Conservation (phyloP, 2,113 vertebrate species). For the Eleginops maclovinus region DNA sequence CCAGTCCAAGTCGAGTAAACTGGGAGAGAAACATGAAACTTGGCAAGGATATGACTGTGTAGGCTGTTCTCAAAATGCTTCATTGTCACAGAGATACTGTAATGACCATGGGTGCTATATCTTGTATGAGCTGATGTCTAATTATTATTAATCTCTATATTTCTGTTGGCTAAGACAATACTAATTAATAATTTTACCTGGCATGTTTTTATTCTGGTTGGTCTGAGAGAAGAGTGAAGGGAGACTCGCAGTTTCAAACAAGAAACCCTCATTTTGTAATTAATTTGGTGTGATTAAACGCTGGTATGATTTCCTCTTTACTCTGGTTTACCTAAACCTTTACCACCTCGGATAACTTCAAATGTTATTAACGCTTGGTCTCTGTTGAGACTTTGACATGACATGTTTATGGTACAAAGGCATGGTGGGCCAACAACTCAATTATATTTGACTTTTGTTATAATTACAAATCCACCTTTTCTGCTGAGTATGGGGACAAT, state of each 20-base stretch:
- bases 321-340: background rate
- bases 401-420: background rate
- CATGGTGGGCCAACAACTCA: background rate
- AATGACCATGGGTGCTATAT: constrained; percentile 37
- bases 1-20: constrained; percentile 40
- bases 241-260: background rate
- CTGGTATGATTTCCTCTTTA: background rate
- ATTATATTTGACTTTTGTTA: background rate
- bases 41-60: constrained; percentile 24
- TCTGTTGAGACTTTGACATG: background rate
- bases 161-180: constrained; percentile 32
- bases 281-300: background rate
- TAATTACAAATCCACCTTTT: background rate
- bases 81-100: constrained; percentile 40
- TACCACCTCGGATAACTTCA: background rate
- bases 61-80: constrained; percentile 33
- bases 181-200: constrained; percentile 50
- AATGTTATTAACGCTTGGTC: background rate
- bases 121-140: constrained; percentile 37
- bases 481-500: background rate
- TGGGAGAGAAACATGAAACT: constrained; percentile 30
- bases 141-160: constrained; percentile 55
- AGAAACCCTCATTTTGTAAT: background rate
- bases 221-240: background rate
- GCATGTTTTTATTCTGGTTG: background rate